phyloP scores from a whole-genome alignment of 2,113 vertebrate species.

The Sinocyclocheilus maitianheensis region DNA sequence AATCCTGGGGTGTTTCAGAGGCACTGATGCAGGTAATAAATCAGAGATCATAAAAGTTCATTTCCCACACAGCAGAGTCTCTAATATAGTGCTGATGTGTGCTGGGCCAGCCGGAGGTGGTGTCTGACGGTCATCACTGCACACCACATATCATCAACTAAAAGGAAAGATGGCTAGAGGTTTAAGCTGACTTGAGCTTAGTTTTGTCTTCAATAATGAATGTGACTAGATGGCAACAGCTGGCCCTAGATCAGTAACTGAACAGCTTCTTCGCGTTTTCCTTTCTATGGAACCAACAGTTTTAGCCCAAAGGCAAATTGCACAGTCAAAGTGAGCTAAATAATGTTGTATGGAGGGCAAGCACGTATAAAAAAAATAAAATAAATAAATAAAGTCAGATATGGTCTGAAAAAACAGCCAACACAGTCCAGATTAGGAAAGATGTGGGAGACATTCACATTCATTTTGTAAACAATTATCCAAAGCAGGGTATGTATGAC shows the following conservation, averaged over 20 bases:
- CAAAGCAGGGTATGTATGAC: background rate
- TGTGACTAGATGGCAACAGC: slow-evolving; percentile 5
- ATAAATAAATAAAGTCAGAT: background rate
- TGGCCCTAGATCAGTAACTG: slow-evolving; percentile 16
- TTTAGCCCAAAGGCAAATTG: background rate
- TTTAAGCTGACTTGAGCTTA: slow-evolving; percentile 10
- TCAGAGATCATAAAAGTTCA: slow-evolving; percentile 61
- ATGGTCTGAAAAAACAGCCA: background rate
- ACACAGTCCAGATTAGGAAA: background rate
- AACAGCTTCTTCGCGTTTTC: background rate
- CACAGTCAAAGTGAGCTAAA: background rate
- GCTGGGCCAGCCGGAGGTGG: slow-evolving; percentile 16
- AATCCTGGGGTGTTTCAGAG: slow-evolving; percentile 54
- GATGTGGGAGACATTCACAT: background rate
- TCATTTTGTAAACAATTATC: background rate
- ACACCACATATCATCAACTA: background rate
- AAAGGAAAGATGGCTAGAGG: background rate
- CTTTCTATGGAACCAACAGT: slow-evolving; percentile 9
- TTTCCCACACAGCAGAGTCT: slow-evolving; percentile 49
- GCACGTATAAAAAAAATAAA: background rate
- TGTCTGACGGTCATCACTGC: slow-evolving; percentile 5
- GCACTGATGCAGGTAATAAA: slow-evolving; percentile 61
- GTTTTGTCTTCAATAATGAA: slow-evolving; percentile 8
- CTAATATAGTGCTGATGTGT: slow-evolving; percentile 55
- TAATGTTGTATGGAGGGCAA: background rate